Percentiles rank a stretch among this genome's conserved stretches.
phyloP scores from a whole-genome alignment of 2,797 vertebrate species.

The Halcyon badia region DNA sequence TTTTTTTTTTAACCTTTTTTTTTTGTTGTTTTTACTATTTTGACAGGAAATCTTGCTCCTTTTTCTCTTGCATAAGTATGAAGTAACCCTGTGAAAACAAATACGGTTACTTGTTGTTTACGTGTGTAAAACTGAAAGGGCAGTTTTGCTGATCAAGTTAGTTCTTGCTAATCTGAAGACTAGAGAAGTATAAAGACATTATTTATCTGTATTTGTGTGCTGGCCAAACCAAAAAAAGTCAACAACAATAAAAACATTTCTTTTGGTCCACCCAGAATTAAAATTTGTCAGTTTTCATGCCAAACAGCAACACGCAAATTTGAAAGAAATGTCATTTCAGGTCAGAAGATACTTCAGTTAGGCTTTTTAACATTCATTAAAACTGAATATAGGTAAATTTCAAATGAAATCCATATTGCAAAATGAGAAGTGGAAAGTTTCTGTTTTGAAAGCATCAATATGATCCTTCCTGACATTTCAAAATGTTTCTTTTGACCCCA shows the following conservation, averaged over 20 bases:
- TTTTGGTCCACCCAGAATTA: constrained; percentile 41
- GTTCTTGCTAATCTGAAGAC: not conserved
- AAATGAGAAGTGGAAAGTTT: not conserved
- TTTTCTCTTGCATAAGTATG: constrained; percentile 55
- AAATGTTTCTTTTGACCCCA: not conserved
- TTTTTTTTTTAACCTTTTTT: not conserved
- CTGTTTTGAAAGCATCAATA: not conserved
- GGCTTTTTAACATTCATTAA: not conserved
- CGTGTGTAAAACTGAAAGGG: not conserved
- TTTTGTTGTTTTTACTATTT: not conserved
- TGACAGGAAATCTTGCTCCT: constrained; percentile 48
- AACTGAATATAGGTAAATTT: constrained; percentile 12
- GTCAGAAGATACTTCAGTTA: constrained; percentile 13
- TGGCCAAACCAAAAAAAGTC: not conserved
- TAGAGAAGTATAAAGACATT: not conserved
- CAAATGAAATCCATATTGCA: not conserved
- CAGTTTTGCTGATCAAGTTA: constrained; percentile 2
- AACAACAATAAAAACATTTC: constrained; percentile 14
- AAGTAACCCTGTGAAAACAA: constrained; percentile 42
- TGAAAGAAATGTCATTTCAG: constrained; percentile 36
- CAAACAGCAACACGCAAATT: not conserved
- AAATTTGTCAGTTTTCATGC: constrained; percentile 39
- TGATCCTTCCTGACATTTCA: not conserved
- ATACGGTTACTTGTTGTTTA: not conserved
- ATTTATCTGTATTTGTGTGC: not conserved